Conservation (phyloP, 2,113 vertebrate species). For the Dasyurus viverrinus region DNA sequence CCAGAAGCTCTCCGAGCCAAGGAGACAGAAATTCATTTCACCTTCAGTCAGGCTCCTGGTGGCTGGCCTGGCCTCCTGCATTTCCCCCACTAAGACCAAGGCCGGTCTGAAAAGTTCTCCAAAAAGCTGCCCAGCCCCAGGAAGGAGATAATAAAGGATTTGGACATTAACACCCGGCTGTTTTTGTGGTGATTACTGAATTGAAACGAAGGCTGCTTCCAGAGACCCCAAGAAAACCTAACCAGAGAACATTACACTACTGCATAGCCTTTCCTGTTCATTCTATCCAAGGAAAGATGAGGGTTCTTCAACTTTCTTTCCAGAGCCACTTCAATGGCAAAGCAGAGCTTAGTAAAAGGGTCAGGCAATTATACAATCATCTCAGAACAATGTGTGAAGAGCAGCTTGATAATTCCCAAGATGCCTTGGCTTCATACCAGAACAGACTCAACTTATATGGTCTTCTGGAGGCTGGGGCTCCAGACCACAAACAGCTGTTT, state of each 20-base stretch:
- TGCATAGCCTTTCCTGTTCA: conserved; percentile 9
- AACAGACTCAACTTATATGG: conserved; percentile 72
- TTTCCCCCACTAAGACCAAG: too few relatives aligned
- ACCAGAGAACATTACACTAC: background rate
- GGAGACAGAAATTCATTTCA: too few relatives aligned
- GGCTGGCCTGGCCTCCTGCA: too few relatives aligned
- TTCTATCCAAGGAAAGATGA: conserved; percentile 42
- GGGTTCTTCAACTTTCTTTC: conserved; percentile 45
- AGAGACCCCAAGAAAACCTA: too few relatives aligned
- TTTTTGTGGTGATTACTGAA: too few relatives aligned
- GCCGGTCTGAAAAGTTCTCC: too few relatives aligned
- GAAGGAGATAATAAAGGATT: too few relatives aligned
- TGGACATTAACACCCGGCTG: too few relatives aligned
- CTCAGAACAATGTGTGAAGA: conserved; percentile 61
- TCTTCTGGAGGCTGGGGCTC: conserved; percentile 47
- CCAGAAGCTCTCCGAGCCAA: too few relatives aligned
- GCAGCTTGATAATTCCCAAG: conserved; percentile 57
- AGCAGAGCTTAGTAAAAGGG: conserved; percentile 57
- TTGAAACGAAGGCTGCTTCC: too few relatives aligned
- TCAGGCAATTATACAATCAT: conserved; percentile 61
- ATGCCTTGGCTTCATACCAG: conserved; percentile 67
- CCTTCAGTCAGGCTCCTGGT: too few relatives aligned
- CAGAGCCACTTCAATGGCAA: conserved; percentile 29
- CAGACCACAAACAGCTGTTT: conserved; percentile 72
- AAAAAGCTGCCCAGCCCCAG: too few relatives aligned